Percentiles rank a stretch among this genome's conserved stretches.
These are phyloP conservation scores for Heliconius ethilla DNA, from an alignment of 2,888 invertebrate species.

Conservation along the genomic window DNA sequence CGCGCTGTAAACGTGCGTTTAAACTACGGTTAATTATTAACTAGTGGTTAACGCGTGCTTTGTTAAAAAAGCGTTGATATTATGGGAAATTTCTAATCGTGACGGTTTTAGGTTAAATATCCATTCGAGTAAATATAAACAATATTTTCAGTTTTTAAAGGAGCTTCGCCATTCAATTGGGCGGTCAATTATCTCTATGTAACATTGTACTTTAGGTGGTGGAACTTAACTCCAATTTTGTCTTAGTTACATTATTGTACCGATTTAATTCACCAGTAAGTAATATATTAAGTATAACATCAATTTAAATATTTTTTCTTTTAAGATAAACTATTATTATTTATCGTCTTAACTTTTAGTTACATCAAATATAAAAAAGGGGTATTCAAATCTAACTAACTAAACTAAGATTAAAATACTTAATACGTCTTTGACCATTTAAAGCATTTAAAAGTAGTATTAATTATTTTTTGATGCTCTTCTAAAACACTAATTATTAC, in stretches of 20 bases:
- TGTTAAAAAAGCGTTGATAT: not conserved
- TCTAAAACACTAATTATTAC: not conserved
- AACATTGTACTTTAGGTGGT: not conserved
- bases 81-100: not conserved
- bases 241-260: no score
- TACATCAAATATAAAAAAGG: not conserved
- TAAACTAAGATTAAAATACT: not conserved
- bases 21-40: conserved; percentile 25
- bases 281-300: no score
- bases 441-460: not conserved
- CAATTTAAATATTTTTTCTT: no score
- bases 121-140: no score
- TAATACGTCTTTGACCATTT: not conserved
- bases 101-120: no score
- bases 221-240: not conserved
- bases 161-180: no score
- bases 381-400: not conserved
- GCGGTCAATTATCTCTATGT: no score
- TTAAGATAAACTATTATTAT: not conserved
- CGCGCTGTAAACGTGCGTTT: conserved; percentile 61
- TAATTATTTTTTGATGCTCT: not conserved
- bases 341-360: not conserved
- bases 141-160: no score
- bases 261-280: no score
- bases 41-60: conserved; percentile 12